Evolutionary conservation across 2,888 invertebrate species (phyloP).

Genomic region (Conops quadrifasciatus): DNA sequence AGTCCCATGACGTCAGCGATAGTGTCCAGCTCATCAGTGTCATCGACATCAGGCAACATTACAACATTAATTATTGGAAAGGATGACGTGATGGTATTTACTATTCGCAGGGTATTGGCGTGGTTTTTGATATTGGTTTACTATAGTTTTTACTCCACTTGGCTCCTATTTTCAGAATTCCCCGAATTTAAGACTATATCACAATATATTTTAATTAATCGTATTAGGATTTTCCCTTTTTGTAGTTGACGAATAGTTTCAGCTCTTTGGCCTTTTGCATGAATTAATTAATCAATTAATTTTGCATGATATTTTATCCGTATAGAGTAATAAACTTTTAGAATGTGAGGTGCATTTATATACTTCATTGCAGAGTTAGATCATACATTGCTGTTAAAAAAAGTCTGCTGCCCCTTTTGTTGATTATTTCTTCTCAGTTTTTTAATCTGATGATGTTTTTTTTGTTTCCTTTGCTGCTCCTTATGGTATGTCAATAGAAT

Average conservation of each 20-base stretch:
- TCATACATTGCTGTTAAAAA: constrained; percentile 16
- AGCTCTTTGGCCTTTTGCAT: constrained; percentile 11
- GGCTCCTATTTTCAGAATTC: no score
- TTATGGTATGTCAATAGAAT: neutral
- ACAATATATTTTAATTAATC: no score
- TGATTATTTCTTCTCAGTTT: no score
- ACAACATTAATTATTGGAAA: constrained; percentile 43
- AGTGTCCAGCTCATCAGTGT: constrained; percentile 71
- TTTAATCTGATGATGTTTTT: constrained; percentile 2
- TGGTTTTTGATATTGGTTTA: no score
- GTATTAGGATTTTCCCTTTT: no score
- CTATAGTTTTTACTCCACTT: no score
- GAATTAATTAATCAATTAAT: no score
- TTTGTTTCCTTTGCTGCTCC: neutral
- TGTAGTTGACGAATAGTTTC: no score
- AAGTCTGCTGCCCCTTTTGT: neutral
- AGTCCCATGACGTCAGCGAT: constrained; percentile 76
- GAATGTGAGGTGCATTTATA: constrained; percentile 7
- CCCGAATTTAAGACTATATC: constrained; percentile 30
- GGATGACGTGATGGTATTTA: constrained; percentile 34
- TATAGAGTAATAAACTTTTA: constrained; percentile 21
- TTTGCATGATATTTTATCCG: neutral
- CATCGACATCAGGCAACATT: constrained; percentile 60
- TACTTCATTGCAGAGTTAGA: neutral
- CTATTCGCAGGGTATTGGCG: no score